A percentile compares a stretch with the other conserved stretches of the same genome.
Conservation (phyloP, 2,113 vertebrate species). For the Lipophrys pholis region DNA sequence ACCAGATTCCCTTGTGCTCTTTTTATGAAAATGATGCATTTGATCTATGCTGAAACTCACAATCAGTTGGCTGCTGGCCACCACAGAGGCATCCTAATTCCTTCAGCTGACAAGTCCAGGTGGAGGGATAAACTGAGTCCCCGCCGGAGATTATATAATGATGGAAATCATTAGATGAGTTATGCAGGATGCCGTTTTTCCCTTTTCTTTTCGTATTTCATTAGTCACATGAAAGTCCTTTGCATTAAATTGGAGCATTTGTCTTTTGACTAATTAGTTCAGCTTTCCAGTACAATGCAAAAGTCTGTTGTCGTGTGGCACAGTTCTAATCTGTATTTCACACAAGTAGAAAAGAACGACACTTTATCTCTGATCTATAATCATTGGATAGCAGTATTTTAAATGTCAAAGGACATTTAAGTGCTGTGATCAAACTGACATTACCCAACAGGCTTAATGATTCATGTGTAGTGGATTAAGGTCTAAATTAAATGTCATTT, state of each 20-base stretch:
- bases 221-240: background rate
- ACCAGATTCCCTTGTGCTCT: conserved; percentile 17
- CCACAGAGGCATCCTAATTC: conserved; percentile 61
- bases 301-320: background rate
- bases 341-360: background rate
- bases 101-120: conserved; percentile 72
- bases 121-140: conserved; percentile 69
- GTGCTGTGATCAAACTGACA: conserved; percentile 26
- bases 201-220: conserved; percentile 3
- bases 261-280: background rate
- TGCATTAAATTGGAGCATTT: conserved; percentile 17
- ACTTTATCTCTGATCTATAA: conserved; percentile 4
- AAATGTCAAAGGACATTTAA: conserved; percentile 22
- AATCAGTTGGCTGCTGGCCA: conserved; percentile 40
- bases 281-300: background rate
- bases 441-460: conserved; percentile 38
- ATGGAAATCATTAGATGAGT: conserved; percentile 32
- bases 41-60: conserved; percentile 51
- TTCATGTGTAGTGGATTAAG: conserved; percentile 28
- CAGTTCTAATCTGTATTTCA: background rate
- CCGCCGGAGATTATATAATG: conserved; percentile 49
- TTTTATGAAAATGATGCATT: conserved; percentile 35
- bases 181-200: background rate
- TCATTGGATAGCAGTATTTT: conserved; percentile 20
- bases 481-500: conserved; percentile 49